A percentile compares a stretch with the other conserved stretches of the same genome.
Evolutionary conservation across 2,113 vertebrate genomes (phyloP).

Genomic region (Lontra canadensis): DNA sequence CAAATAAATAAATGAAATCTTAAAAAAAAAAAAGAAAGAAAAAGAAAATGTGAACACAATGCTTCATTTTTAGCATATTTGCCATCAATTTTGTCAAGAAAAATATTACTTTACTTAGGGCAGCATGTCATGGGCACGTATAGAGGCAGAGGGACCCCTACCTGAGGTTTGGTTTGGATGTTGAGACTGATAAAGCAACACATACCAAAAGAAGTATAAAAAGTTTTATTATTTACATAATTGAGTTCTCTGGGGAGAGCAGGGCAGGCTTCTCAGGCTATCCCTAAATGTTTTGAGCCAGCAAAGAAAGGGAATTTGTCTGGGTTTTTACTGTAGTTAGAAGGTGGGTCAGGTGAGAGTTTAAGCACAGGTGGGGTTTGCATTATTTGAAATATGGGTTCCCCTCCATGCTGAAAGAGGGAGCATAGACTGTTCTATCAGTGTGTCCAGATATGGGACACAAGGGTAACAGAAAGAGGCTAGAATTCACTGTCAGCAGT

Average conservation of each 20-base stretch:
- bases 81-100: background rate
- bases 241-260: background rate
- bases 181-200: background rate
- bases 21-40: background rate
- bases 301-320: background rate
- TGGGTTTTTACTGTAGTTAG: background rate
- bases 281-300: background rate
- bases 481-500: background rate
- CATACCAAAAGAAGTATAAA: background rate
- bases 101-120: background rate
- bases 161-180: background rate
- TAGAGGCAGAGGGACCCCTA: background rate
- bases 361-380: background rate
- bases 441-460: background rate
- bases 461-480: background rate
- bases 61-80: background rate
- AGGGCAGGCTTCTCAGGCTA: background rate
- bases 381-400: background rate
- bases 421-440: background rate
- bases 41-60: background rate
- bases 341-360: background rate
- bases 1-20: no score
- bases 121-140: background rate
- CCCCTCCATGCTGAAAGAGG: accelerated
- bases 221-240: background rate